phyloP scores from a whole-genome alignment of 1,140 invertebrate genomes.

The Acromyrmex charruanus region DNA sequence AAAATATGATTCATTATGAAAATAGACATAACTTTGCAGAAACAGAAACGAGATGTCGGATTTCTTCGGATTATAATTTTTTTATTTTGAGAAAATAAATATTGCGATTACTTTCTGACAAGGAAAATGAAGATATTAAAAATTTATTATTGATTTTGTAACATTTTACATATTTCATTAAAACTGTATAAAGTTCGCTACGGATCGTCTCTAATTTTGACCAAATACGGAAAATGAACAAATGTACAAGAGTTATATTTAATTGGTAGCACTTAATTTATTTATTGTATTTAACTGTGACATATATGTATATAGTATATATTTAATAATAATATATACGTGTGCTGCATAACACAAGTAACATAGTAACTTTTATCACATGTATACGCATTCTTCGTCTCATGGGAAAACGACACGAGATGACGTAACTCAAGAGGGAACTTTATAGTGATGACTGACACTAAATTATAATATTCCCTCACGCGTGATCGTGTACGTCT shows the following conservation, averaged over 20 bases:
- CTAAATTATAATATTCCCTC: neutral
- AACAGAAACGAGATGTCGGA: neutral
- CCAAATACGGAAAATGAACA: neutral
- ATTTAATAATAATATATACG: neutral
- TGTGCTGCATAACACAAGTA: neutral
- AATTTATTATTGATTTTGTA: neutral
- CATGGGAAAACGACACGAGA: neutral
- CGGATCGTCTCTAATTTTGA: neutral
- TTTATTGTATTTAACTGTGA: neutral
- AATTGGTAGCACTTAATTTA: neutral
- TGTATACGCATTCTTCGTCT: neutral
- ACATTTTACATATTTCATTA: neutral
- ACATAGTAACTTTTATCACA: neutral
- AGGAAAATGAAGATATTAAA: neutral
- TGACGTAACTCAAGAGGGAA: neutral
- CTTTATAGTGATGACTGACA: neutral
- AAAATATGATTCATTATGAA: conserved; percentile 16
- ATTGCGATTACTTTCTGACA: neutral
- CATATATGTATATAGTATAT: too few relatives aligned
- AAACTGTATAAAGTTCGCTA: neutral
- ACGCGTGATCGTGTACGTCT: neutral
- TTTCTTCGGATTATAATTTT: neutral
- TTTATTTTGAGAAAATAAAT: conserved; percentile 30
- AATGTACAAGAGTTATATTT: neutral
- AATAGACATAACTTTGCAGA: neutral